Base-by-base conservation (phyloP, 2,113 vertebrate species). In the Callaeas wilsoni region DNA sequence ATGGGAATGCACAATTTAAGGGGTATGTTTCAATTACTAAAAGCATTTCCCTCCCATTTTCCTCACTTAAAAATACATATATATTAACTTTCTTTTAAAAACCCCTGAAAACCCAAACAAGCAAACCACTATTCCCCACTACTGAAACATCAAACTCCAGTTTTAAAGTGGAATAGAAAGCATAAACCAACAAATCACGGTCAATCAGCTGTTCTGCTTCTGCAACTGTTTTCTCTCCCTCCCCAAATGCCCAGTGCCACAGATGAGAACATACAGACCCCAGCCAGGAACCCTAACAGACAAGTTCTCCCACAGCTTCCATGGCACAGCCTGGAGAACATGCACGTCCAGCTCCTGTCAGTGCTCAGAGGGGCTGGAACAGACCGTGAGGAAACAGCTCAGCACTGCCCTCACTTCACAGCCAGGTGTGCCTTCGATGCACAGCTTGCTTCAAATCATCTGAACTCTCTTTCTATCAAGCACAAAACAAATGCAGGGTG, bases 341-440 rank as follows among this genome's bases (percentile, higher is more conserved):
- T 1, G 7, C 49, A 27, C 70, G 9, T 9, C 7, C 27, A 70
- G 41, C 4, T 10, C 9, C 64, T 1, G 0, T 4, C 64, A 55
- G 35, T 1, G 1, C 55, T 8, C 20, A 23, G 37, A 65, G 20
- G 27, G 13, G 52, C 29, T 0, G 0, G 39, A 7, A 32, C 52
- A 27, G 47, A 4, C 19, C 3, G 35, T 0, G 4, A n/a, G 71
- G 33, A 22, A 18, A 13, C 27, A 47, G 35, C 59, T 55, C 62
- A 39, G 35, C 65, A 15, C 35, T 5, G 37, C 67, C n/a, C 57
- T 15, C 37, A 55, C 70, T 69, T 21, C 41, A 39, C 37, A 70
- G 69, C 16, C 70, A 65, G 35, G 33, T 15, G 29, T 3, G 3
- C 30, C 52, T 50, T 23, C 67, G n/a, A 1, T 1, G 32, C 25